Percentiles rank a stretch among this genome's conserved stretches.
phyloP scores from a whole-genome alignment of 2,797 vertebrate genomes.

The Lepus oiostolus region DNA sequence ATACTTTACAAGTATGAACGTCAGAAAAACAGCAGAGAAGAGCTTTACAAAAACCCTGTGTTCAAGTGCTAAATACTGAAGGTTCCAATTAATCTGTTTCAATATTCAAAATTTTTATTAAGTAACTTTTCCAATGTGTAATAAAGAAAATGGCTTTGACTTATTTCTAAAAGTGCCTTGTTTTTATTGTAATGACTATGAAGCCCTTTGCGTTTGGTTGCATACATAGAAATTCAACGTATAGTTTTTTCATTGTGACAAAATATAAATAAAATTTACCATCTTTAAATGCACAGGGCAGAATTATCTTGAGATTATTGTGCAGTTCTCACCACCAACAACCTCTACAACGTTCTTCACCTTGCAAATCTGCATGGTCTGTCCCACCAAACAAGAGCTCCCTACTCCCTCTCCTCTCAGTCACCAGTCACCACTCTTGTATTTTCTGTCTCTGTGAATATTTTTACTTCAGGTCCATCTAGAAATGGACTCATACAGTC shows the following conservation, averaged over 20 bases:
- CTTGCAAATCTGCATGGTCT: not conserved
- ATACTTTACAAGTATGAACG: constrained; percentile 45
- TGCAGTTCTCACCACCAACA: not conserved
- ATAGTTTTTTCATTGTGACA: not conserved
- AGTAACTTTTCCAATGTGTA: constrained; percentile 71
- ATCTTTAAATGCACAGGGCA: not conserved
- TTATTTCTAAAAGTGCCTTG: constrained; percentile 79
- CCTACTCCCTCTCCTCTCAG: not conserved
- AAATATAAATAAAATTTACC: not conserved
- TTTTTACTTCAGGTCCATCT: not conserved
- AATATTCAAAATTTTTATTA: constrained; percentile 82
- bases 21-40: constrained; percentile 70
- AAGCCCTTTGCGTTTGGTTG: constrained; percentile 70
- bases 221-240: constrained; percentile 69
- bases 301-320: not conserved
- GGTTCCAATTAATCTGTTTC: constrained; percentile 79
- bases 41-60: constrained; percentile 66
- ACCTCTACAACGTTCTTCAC: not conserved
- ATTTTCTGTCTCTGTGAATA: not conserved
- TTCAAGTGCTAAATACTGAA: constrained; percentile 73
- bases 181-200: constrained; percentile 62
- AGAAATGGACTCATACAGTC: not conserved
- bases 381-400: not conserved
- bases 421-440: not conserved
- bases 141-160: constrained; percentile 73